These are phyloP conservation scores for Biston betularia DNA, from an alignment of 2,888 invertebrate genomes.

Conservation along the genomic window DNA sequence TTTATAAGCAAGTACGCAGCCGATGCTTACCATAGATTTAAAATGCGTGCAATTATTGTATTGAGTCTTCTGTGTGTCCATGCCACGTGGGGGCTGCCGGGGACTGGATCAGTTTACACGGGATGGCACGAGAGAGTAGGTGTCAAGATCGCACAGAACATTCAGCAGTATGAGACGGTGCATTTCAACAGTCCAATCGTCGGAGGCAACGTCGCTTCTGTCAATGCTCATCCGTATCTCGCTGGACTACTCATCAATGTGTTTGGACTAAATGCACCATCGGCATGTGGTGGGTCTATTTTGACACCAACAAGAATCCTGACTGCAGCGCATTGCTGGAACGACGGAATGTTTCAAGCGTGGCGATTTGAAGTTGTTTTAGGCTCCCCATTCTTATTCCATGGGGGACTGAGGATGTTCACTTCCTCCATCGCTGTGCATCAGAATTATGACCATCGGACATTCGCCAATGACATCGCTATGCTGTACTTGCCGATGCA, in stretches of 20 bases:
- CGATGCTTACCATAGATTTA: constrained; percentile 33
- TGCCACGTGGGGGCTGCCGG: constrained; percentile 39
- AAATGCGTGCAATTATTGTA: constrained; percentile 55
- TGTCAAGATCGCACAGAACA: constrained; percentile 61
- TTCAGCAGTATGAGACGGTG: constrained; percentile 56
- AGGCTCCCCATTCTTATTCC: constrained; percentile 67
- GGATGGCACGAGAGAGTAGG: constrained; percentile 70
- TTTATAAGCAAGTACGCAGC: constrained; percentile 43
- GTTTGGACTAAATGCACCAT: constrained; percentile 56
- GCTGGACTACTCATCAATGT: constrained; percentile 70
- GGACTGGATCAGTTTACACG: constrained; percentile 31
- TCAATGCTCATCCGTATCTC: constrained; percentile 67
- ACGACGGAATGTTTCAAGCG: constrained; percentile 66
- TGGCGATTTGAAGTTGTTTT: constrained; percentile 68
- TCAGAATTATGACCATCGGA: constrained; percentile 59
- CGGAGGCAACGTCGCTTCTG: constrained; percentile 65
- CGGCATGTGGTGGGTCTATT: constrained; percentile 72
- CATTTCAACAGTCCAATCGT: constrained; percentile 57
- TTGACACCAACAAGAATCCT: constrained; percentile 61
- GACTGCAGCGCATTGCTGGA: constrained; percentile 77
- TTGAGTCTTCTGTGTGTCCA: constrained; percentile 49
- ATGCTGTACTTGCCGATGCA: constrained; percentile 62
- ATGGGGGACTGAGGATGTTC: constrained; percentile 65
- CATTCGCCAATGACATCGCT: constrained; percentile 73
- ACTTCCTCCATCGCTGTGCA: constrained; percentile 60